Evolutionary conservation across 2,797 vertebrate species (phyloP).

Genomic region (Chloroceryle inda): DNA sequence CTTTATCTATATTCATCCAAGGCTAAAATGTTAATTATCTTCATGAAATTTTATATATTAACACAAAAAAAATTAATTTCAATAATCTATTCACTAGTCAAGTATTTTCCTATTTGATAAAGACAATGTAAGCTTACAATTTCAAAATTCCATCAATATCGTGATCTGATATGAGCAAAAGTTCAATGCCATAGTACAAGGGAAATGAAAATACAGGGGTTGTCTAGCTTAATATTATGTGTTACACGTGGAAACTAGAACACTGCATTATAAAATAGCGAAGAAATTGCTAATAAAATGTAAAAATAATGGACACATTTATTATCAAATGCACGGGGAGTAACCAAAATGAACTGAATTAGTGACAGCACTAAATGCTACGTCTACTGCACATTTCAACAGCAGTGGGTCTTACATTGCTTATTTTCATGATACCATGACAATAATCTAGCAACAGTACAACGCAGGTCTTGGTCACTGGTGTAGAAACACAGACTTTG

Average conservation of each 20-base stretch:
- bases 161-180: background rate
- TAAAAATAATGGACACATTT: background rate
- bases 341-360: background rate
- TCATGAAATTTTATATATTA: background rate
- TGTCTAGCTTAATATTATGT: background rate
- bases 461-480: background rate
- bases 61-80: background rate
- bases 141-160: background rate
- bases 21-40: background rate
- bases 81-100: background rate
- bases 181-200: background rate
- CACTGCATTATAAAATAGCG: background rate
- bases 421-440: background rate
- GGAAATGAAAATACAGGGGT: background rate
- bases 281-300: background rate
- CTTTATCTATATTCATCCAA: background rate
- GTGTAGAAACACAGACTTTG: background rate
- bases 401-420: background rate
- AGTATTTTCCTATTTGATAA: background rate
- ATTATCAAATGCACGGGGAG: background rate
- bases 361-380: background rate
- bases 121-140: background rate
- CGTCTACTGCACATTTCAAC: background rate
- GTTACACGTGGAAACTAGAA: background rate
- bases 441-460: background rate